phyloP scores from a whole-genome alignment of 2,113 vertebrate species.

The Lepus europaeus region DNA sequence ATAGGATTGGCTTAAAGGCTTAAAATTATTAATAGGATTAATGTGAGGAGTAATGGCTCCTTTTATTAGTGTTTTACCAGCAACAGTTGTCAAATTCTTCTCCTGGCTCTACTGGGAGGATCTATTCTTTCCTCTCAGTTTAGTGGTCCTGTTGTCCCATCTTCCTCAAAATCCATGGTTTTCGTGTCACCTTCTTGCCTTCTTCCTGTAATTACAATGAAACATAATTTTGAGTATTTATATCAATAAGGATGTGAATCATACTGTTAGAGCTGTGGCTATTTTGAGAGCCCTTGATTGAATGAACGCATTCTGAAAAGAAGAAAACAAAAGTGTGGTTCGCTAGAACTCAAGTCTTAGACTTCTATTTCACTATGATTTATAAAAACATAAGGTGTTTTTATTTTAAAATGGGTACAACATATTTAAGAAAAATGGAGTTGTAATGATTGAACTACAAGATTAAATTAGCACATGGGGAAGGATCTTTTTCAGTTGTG shows the following conservation, averaged over 20 bases:
- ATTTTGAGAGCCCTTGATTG: not conserved
- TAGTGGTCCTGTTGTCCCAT: not conserved
- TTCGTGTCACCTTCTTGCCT: not conserved
- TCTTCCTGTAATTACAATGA: not conserved
- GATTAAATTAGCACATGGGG: not conserved
- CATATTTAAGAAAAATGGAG: not conserved
- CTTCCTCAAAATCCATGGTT: not conserved
- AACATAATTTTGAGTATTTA: not conserved
- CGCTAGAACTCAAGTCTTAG: not conserved
- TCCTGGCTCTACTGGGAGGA: not conserved
- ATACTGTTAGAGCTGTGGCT: not conserved
- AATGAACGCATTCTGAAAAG: not conserved
- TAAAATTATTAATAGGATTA: not conserved
- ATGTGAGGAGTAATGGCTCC: not conserved
- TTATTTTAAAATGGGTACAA: not conserved
- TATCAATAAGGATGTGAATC: slow-evolving; percentile 9
- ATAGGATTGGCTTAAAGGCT: not conserved
- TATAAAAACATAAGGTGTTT: not conserved
- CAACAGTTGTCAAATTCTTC: not conserved
- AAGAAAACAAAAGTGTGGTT: not conserved
- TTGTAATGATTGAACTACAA: not conserved
- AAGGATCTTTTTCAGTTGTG: not conserved
- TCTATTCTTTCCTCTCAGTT: not conserved
- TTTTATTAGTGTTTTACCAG: not conserved
- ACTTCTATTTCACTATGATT: not conserved